Base-by-base conservation (phyloP, 2,797 vertebrate genomes). In the Sparidentex hasta region DNA sequence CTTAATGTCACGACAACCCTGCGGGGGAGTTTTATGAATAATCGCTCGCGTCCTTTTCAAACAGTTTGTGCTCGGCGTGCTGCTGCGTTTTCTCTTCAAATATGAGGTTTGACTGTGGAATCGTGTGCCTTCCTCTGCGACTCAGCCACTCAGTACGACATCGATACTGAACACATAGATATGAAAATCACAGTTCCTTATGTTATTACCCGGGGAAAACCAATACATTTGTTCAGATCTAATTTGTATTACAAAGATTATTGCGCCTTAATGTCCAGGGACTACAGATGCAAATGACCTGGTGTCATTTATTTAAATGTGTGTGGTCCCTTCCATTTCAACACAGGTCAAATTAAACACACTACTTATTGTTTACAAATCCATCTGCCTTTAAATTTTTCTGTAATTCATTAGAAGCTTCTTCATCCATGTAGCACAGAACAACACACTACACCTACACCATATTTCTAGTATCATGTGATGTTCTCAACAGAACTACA, bases 1-100 rank as follows among this genome's bases (percentile, higher is more conserved):
- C 64, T 7, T 51, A 75, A 77, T 71, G 85, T 76, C 70, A 74
- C 41, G 4, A 56, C 55, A 65, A 61, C 3, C 73, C 71, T 16
- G 14, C 70, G 57, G 74, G 61, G n/a, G 51, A 68, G 38, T 57
- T 71, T 72, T 27, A 61, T 75, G 67, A 83, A 76, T 71, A 74
- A 77, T 71, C 59, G 38, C n/a, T 77, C 27, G 2, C 61, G 71
- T 61, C 62, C 71, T 65, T 44, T 66, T 81, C 13, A 54, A 73
- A 62, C n/a, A 14, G n/a, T 33, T 69, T 38, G 43, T 14, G 29
- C 17, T 3, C n/a, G 21, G 23, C 2, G 43, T 7, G 67, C 68
- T 44, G 67, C 25, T 11, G 29, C 65, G 52, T 33, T 81, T 81
- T 18, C 55, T 65, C 27, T 66, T 58, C 38, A 71, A 71, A 65